phyloP scores from a whole-genome alignment of 1,140 invertebrate genomes.

The Aphidius ervi region DNA sequence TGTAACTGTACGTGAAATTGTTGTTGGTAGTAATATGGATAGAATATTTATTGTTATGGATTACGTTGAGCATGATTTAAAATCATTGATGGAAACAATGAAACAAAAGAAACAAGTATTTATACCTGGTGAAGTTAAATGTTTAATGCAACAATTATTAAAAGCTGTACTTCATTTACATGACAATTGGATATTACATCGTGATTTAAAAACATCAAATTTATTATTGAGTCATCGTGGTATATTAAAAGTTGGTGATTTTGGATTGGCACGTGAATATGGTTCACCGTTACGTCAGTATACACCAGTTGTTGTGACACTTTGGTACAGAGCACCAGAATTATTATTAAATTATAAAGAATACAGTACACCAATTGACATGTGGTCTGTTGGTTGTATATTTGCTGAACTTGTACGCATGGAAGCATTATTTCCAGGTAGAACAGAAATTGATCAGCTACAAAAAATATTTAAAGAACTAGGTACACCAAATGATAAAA shows the following conservation, averaged over 20 bases:
- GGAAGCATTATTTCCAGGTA: constrained; percentile 94
- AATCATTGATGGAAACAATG: constrained; percentile 98
- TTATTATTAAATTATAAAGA: constrained; percentile 83
- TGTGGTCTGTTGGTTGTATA: constrained; percentile 99
- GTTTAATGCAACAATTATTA: constrained; percentile 88
- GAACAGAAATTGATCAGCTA: constrained; percentile 92
- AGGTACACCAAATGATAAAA: constrained; percentile 90
- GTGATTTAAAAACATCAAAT: constrained; percentile 99
- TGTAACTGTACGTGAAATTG: constrained; percentile 96
- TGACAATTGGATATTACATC: constrained; percentile 98
- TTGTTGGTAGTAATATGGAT: constrained; percentile 99
- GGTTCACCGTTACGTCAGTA: constrained; percentile 95
- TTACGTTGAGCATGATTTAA: constrained; percentile 98
- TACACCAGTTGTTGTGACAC: constrained; percentile 94
- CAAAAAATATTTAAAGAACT: constrained; percentile 95
- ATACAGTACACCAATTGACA: constrained; percentile 94
- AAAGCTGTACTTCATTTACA: constrained; percentile 89
- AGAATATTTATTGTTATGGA: constrained; percentile 99
- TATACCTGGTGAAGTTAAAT: constrained; percentile 92
- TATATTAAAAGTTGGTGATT: constrained; percentile 92
- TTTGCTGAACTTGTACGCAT: constrained; percentile 95
- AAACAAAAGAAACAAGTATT: constrained; percentile 86
- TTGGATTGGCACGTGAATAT: constrained; percentile 96
- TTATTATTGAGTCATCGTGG: constrained; percentile 92
- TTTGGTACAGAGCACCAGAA: constrained; percentile 97